Conservation (phyloP, 2,113 vertebrate species). For the Symphodus melops region DNA sequence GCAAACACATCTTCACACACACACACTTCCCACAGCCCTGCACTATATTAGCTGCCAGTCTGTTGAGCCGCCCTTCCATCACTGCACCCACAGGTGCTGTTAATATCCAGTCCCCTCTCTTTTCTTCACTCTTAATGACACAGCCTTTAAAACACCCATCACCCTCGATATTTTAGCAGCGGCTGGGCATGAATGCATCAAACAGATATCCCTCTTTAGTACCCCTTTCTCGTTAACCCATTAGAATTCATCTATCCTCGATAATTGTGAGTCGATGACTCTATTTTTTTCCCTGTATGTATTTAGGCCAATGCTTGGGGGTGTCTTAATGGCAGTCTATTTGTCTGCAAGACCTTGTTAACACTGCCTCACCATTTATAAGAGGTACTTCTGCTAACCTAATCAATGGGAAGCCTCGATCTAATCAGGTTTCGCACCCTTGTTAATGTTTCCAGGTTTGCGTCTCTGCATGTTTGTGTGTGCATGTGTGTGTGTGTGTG, state of each 20-base stretch:
- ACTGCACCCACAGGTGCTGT: constrained; percentile 70
- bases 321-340: constrained; percentile 69
- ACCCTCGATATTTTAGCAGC: constrained; percentile 60
- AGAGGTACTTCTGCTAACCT: constrained; percentile 65
- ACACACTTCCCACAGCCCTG: constrained; percentile 27
- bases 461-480: constrained; percentile 21
- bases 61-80: constrained; percentile 71
- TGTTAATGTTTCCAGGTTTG: constrained; percentile 61
- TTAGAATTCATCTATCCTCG: constrained; percentile 62
- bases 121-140: constrained; percentile 65
- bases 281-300: constrained; percentile 60
- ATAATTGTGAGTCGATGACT: constrained; percentile 64
- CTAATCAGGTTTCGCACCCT: constrained; percentile 75
- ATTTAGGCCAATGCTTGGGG: constrained; percentile 59
- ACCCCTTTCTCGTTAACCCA: constrained; percentile 42
- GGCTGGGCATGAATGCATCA: constrained; percentile 60
- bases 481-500: constrained; percentile 6
- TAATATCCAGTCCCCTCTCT: constrained; percentile 72
- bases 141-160: constrained; percentile 66
- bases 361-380: constrained; percentile 65
- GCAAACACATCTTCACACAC: constrained; percentile 35
- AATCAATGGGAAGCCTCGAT: constrained; percentile 74
- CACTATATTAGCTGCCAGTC: constrained; percentile 78
- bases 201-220: constrained; percentile 9
- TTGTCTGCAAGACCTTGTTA: constrained; percentile 73